A percentile compares a stretch with the other conserved stretches of the same genome.
These are phyloP conservation scores for Eurytoma adleriae DNA, from an alignment of 2,888 invertebrate species.

Conservation along the genomic window DNA sequence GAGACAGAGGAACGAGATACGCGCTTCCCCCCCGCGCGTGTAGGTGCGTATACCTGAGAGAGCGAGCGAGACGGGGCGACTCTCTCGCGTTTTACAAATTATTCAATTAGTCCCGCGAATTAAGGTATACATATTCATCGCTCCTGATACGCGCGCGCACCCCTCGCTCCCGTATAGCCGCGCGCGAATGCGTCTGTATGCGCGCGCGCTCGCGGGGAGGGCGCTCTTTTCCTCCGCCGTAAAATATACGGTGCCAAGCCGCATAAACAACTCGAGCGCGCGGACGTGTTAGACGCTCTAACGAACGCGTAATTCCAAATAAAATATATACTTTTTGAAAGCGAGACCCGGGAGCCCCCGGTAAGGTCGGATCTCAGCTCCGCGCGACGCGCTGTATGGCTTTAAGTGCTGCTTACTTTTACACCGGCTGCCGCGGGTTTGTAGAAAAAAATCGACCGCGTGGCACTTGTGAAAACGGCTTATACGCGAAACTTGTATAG, in stretches of 20 bases:
- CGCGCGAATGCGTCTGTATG: constrained; percentile 50
- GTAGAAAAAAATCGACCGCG: neutral
- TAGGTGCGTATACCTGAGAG: neutral
- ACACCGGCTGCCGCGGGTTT: neutral
- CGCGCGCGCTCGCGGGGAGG: constrained; percentile 17
- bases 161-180: constrained; percentile 30
- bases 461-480: constrained; percentile 26
- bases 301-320: constrained; percentile 65
- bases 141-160: constrained; percentile 64
- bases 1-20: constrained; percentile 34
- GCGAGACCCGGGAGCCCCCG: neutral
- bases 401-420: constrained; percentile 31
- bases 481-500: neutral
- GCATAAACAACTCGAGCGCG: constrained; percentile 72
- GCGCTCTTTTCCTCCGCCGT: constrained; percentile 45
- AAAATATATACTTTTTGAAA: constrained; percentile 50
- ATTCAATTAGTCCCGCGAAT: constrained; percentile 76
- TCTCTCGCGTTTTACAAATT: constrained; percentile 74
- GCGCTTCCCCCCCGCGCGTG: neutral
- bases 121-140: constrained; percentile 76
- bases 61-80: constrained; percentile 42
- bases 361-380: constrained; percentile 37
- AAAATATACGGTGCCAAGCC: constrained; percentile 65
- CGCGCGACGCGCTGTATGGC: neutral
- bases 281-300: constrained; percentile 70